phyloP scores from a whole-genome alignment of 2,113 vertebrate species.

The Laticauda laticaudata region DNA sequence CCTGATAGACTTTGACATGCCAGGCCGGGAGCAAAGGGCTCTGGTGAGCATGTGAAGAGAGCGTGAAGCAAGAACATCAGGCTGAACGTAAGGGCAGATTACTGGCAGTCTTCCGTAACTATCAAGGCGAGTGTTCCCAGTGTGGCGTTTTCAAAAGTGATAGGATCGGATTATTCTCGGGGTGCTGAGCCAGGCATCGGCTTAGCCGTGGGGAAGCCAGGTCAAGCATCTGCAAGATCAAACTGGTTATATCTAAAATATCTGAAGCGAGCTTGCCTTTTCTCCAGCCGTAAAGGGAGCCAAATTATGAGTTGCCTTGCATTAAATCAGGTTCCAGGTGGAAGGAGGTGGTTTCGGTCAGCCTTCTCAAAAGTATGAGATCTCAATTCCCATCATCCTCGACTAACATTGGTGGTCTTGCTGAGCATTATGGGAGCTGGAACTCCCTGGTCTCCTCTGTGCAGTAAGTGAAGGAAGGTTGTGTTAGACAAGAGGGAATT shows the following conservation, averaged over 20 bases:
- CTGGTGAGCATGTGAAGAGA: constrained; percentile 72
- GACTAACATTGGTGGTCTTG: not conserved
- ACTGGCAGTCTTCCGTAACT: constrained; percentile 69
- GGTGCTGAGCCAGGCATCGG: constrained; percentile 43
- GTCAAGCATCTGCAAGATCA: constrained; percentile 52
- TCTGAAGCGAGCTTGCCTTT: constrained; percentile 42
- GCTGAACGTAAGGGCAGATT: constrained; percentile 79
- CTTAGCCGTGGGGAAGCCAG: constrained; percentile 32
- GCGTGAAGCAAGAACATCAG: constrained; percentile 80
- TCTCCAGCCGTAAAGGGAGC: constrained; percentile 48
- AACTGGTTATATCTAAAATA: constrained; percentile 42
- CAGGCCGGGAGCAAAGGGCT: constrained; percentile 73
- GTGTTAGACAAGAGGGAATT: not conserved
- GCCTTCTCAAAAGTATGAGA: not conserved
- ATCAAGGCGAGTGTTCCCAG: constrained; percentile 68
- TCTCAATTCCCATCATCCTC: not conserved
- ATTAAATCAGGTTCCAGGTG: constrained; percentile 52
- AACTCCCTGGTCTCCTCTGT: not conserved
- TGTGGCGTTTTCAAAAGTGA: constrained; percentile 61
- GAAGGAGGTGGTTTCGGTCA: not conserved
- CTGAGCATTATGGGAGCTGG: not conserved
- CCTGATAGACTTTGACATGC: constrained; percentile 80
- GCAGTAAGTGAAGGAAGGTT: not conserved
- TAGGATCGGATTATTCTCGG: constrained; percentile 72
- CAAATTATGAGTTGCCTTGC: constrained; percentile 49